phyloP scores from a whole-genome alignment of 2,113 vertebrate genomes.

The Haemorhous mexicanus region DNA sequence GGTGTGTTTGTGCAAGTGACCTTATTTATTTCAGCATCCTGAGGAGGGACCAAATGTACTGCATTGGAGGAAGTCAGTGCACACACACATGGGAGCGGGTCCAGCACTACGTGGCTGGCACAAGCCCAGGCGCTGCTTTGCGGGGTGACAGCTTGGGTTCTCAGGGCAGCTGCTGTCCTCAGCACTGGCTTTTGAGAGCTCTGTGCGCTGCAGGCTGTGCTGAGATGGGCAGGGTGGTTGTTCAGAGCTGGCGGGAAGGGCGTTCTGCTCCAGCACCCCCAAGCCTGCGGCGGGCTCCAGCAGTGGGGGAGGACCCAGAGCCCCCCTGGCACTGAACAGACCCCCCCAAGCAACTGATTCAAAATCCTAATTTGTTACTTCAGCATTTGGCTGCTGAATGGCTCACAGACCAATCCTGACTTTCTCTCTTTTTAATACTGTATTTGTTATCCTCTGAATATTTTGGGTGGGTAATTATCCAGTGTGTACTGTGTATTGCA shows the following conservation, averaged over 20 bases:
- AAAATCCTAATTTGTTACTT: neutral
- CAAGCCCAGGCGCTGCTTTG: neutral
- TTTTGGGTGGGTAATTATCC: neutral
- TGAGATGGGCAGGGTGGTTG: neutral
- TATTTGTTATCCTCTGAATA: neutral
- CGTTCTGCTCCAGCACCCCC: neutral
- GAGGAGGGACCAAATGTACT: constrained; percentile 21
- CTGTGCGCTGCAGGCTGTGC: neutral
- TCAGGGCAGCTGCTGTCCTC: neutral
- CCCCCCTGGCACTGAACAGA: fast-evolving
- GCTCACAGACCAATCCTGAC: neutral
- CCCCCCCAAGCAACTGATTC: fast-evolving
- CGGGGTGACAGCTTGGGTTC: neutral
- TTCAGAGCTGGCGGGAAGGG: neutral
- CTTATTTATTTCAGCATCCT: neutral
- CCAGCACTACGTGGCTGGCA: neutral
- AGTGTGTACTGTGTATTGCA: neutral
- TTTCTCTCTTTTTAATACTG: neutral
- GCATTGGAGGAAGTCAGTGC: neutral
- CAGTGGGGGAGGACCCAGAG: neutral
- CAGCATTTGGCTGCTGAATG: neutral
- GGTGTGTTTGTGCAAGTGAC: constrained; percentile 8
- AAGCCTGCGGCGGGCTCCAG: fast-evolving
- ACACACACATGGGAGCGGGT: neutral
- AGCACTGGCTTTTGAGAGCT: neutral